Evolutionary conservation across 2,797 vertebrate genomes (phyloP).

Genomic region (Natrix natrix): DNA sequence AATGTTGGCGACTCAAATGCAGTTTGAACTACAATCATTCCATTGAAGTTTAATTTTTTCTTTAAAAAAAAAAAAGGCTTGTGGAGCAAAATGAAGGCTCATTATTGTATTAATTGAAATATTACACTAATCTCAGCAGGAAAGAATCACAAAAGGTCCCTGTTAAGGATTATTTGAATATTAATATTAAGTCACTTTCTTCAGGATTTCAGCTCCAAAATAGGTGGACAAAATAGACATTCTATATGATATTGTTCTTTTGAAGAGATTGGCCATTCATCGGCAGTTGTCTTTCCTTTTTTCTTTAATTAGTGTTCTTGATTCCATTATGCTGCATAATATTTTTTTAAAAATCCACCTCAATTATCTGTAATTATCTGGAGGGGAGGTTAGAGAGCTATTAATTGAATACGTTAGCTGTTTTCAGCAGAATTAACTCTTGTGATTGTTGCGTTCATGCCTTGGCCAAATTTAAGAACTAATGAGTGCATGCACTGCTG

Average conservation of each 20-base stretch:
- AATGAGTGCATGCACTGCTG: background rate
- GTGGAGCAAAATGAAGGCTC: conserved; percentile 43
- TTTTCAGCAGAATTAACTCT: conserved; percentile 13
- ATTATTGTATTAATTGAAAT: conserved; percentile 28
- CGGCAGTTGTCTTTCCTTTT: conserved; percentile 36
- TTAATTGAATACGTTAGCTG: conserved; percentile 31
- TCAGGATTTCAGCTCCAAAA: background rate
- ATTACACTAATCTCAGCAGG: background rate
- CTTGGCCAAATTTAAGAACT: background rate
- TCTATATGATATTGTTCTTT: conserved; percentile 5
- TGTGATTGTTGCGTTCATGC: background rate
- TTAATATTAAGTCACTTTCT: background rate
- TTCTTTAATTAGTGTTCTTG: conserved; percentile 41
- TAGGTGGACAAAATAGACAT: background rate
- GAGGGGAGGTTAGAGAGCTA: conserved; percentile 15
- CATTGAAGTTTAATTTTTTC: conserved; percentile 6
- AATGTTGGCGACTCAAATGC: conserved; percentile 35
- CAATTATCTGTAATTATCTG: conserved; percentile 27
- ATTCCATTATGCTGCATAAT: conserved; percentile 31
- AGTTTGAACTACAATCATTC: conserved; percentile 27
- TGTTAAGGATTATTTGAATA: conserved; percentile 30
- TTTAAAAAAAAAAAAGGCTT: conserved; percentile 3
- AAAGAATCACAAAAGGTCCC: background rate
- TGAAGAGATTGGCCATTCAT: background rate
- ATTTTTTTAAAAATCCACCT: background rate